Evolutionary conservation across 2,888 invertebrate species (phyloP).

Genomic region (Polia nebulosa): DNA sequence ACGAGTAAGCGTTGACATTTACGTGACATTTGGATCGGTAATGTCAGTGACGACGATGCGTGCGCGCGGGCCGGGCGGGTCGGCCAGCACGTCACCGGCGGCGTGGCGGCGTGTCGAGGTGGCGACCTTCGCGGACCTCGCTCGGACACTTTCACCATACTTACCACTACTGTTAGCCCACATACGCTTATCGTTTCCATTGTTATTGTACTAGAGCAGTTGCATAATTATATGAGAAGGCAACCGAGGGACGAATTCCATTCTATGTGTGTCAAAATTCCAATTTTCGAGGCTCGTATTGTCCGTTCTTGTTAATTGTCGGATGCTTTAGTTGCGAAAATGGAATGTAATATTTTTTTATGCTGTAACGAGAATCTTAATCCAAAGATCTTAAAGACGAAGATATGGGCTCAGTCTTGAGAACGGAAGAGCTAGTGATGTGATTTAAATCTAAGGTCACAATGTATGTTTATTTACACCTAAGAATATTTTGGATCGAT

Average conservation of each 20-base stretch:
- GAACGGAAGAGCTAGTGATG: not conserved
- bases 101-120: conserved; percentile 52
- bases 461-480: not conserved
- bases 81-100: conserved; percentile 53
- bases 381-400: not conserved
- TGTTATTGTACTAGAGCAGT: conserved; percentile 77
- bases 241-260: conserved; percentile 59
- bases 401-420: not conserved
- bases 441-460: not conserved
- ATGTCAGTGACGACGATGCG: conserved; percentile 73
- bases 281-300: conserved; percentile 38
- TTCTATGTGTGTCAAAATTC: conserved; percentile 55
- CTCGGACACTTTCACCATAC: conserved; percentile 83
- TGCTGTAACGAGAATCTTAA: not conserved
- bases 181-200: conserved; percentile 79
- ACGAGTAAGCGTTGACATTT: conserved; percentile 80
- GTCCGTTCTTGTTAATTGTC: conserved; percentile 36
- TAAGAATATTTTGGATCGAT: not conserved
- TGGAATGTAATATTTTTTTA: conserved; percentile 1
- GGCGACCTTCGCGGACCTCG: conserved; percentile 79
- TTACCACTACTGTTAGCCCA: conserved; percentile 79
- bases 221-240: conserved; percentile 72
- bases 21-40: conserved; percentile 82
- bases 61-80: conserved; percentile 54
- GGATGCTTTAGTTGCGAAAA: conserved; percentile 32